phyloP scores from a whole-genome alignment of 2,113 vertebrate species.

The Procavia capensis region DNA sequence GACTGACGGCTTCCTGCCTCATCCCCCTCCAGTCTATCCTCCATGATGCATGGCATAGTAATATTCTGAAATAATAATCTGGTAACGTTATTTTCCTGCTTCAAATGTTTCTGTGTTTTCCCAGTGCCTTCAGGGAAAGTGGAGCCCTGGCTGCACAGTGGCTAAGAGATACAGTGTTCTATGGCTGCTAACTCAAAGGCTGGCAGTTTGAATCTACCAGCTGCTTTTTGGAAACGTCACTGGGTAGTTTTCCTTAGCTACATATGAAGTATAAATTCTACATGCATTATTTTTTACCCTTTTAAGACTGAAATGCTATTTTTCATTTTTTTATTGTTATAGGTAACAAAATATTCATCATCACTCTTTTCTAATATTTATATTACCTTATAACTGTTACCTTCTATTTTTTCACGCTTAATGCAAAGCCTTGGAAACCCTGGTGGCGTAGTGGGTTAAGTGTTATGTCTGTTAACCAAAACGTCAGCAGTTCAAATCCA shows the following conservation, averaged over 20 bases:
- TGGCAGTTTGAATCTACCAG: no score
- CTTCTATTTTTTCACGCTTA: background rate
- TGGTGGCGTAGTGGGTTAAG: no score
- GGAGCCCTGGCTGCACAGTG: no score
- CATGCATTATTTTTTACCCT: background rate
- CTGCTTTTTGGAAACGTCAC: no score
- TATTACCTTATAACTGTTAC: constrained; percentile 7
- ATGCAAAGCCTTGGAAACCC: no score
- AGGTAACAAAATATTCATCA: background rate
- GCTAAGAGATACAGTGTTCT: no score
- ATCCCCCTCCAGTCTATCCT: background rate
- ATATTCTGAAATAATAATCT: background rate
- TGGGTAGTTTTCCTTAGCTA: background rate
- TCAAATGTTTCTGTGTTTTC: background rate
- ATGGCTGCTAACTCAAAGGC: no score
- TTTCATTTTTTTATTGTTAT: background rate
- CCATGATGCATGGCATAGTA: background rate
- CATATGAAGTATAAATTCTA: background rate
- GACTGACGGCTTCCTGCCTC: background rate
- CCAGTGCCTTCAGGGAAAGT: background rate
- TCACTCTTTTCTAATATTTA: background rate
- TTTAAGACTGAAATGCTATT: constrained; percentile 37
- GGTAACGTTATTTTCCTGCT: background rate
- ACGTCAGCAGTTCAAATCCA: no score
- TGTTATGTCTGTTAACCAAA: no score